Evolutionary conservation across 2,797 vertebrate species (phyloP), one percentile per base, ranked within the genome.

Genomic region (Emydoidea blandingii): DNA sequence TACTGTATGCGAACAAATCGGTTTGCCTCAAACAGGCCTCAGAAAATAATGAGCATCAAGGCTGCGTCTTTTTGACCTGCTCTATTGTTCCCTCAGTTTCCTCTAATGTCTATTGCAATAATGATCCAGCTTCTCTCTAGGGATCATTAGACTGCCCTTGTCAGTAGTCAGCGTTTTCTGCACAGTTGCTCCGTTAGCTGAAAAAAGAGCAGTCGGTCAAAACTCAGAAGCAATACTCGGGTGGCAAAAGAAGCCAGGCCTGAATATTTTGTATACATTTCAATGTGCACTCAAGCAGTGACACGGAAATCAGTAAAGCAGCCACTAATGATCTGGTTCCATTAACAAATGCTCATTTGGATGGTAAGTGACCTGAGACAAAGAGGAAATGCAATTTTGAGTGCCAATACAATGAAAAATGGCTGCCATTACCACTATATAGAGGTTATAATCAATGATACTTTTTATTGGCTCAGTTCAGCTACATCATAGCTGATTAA

Each of bases 371-470:
- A 98, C 96, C 96, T 93, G 95, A 98, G 93, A 98, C 82, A 72
- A 88, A 98, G 82, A 97, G 94, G 74, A 98, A 97, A 97, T 96
- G 95, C 62, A 97, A 97, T 98, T 98, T 96, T 97, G 89, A 31
- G 84, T 98, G 98, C 93, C 98, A 97, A 97, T 98, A 96, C 56
- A 91, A 94, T 97, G 97, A 98, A 98, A 98, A 97, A 98, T 97
- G 86, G 54, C 90, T 92, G 56, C 95, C 97, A 97, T 98, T 97
- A 97, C 25, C 50, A 52, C 86, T 86, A 83, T 92, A 89, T 86
- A 86, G 65, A 72, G 88, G 84, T 96, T 97, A 96, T 97, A 97
- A 98, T 98, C 97, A 97, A 96, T 98, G 98, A 93, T 91, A 97
- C 27, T 90, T 98, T 98, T 97, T 97, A 98, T 98, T 97, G 97